These are phyloP conservation scores for Ormia ochracea DNA, from an alignment of 2,888 invertebrate genomes.

Conservation along the genomic window DNA sequence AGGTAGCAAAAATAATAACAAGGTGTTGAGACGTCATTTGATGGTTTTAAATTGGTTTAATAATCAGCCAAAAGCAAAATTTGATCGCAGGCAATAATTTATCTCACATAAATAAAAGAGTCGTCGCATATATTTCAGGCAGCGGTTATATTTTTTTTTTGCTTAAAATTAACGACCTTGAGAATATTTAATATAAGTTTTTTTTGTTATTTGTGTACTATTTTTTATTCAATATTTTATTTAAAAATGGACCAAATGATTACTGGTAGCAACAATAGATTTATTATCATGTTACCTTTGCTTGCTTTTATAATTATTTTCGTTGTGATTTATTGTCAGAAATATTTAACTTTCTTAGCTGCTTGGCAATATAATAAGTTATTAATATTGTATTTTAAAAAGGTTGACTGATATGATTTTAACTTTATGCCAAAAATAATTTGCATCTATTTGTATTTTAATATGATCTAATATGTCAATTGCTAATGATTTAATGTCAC, in stretches of 20 bases:
- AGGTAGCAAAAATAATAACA: neutral
- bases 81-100: neutral
- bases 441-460: no score
- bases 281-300: neutral
- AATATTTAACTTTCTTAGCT: no score
- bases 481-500: no score
- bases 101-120: neutral
- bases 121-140: neutral
- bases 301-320: neutral
- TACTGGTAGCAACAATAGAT: neutral
- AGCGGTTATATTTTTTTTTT: neutral
- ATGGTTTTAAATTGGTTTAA: neutral
- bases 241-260: neutral
- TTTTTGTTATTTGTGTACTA: neutral
- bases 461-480: no score
- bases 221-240: neutral
- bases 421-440: no score
- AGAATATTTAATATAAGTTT: neutral
- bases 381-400: no score
- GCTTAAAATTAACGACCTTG: conserved; percentile 9
- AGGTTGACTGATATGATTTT: no score
- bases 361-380: no score
- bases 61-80: neutral
- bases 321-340: neutral
- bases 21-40: neutral